A percentile compares a stretch with the other conserved stretches of the same genome.
Conservation (phyloP, 2,113 vertebrate species). For the Malurus alboscapulatus region DNA sequence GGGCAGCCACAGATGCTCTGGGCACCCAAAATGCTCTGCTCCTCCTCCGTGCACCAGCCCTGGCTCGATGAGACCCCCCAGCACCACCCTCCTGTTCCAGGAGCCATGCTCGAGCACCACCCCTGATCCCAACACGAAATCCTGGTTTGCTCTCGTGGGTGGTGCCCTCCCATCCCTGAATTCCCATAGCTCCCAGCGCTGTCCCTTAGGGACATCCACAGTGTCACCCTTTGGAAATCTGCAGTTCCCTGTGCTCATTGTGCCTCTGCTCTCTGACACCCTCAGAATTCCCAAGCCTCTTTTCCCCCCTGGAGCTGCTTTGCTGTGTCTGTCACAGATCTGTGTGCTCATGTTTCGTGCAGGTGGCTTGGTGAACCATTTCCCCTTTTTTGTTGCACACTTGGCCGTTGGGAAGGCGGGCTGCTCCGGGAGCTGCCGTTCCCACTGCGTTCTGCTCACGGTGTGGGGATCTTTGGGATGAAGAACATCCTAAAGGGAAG, state of each 20-base stretch:
- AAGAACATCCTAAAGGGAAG: not conserved
- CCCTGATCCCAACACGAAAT: fast-evolving
- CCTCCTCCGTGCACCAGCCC: not conserved
- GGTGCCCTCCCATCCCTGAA: not conserved
- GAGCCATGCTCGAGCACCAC: not conserved
- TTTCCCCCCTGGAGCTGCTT: not conserved
- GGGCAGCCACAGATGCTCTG: not conserved
- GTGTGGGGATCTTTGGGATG: not conserved
- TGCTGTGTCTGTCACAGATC: not conserved
- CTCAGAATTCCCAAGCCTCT: not conserved
- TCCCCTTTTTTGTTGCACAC: not conserved
- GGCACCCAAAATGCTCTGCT: not conserved
- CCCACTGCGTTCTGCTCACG: not conserved
- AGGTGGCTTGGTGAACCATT: not conserved
- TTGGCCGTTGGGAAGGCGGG: not conserved
- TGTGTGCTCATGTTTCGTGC: constrained; percentile 29
- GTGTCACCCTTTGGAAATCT: not conserved
- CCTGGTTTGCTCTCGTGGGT: not conserved
- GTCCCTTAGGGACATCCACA: not conserved
- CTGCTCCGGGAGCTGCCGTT: not conserved
- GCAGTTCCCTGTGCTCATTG: not conserved
- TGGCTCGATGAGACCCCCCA: not conserved
- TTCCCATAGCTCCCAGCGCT: not conserved
- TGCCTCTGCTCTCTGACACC: not conserved
- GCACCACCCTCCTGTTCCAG: not conserved